Percentiles rank a stretch among this genome's conserved stretches.
These are phyloP conservation scores for Probosciger aterrimus DNA, from an alignment of 2,113 vertebrate genomes.

Conservation along the genomic window DNA sequence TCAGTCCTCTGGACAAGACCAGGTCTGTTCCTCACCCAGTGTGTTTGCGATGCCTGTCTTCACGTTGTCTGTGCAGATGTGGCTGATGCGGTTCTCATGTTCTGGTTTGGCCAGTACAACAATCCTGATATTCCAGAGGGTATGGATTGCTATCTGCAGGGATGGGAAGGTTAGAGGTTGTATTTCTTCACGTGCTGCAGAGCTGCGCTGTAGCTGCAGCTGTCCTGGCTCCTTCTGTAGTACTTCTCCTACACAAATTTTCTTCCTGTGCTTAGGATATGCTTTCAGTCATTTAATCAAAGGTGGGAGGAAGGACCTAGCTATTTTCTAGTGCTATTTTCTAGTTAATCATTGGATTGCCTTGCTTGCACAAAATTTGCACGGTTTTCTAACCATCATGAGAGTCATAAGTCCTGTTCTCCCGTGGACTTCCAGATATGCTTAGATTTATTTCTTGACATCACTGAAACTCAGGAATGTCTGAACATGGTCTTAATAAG, in stretches of 20 bases:
- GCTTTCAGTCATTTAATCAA: not conserved
- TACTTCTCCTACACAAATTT: not conserved
- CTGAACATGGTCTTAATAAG: not conserved
- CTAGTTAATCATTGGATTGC: not conserved
- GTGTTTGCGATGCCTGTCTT: constrained; percentile 97
- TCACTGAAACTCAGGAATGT: not conserved
- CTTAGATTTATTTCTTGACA: not conserved
- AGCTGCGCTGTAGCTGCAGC: not conserved
- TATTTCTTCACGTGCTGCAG: not conserved
- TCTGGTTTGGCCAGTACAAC: constrained; percentile 92
- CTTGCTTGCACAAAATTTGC: not conserved
- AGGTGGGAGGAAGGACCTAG: not conserved
- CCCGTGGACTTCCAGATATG: not conserved
- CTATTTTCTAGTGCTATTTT: not conserved
- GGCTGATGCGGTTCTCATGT: constrained; percentile 95
- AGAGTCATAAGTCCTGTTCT: not conserved
- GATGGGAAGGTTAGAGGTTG: not conserved
- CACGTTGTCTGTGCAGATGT: constrained; percentile 89
- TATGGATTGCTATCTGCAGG: constrained; percentile 88
- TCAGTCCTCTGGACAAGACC: not conserved
- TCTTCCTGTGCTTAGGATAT: not conserved
- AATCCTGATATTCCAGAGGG: constrained; percentile 94
- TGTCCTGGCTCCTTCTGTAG: not conserved
- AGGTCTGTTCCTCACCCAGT: constrained; percentile 76
- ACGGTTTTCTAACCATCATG: not conserved